Conservation (phyloP, 2,113 vertebrate genomes). For the Mus spicilegus region DNA sequence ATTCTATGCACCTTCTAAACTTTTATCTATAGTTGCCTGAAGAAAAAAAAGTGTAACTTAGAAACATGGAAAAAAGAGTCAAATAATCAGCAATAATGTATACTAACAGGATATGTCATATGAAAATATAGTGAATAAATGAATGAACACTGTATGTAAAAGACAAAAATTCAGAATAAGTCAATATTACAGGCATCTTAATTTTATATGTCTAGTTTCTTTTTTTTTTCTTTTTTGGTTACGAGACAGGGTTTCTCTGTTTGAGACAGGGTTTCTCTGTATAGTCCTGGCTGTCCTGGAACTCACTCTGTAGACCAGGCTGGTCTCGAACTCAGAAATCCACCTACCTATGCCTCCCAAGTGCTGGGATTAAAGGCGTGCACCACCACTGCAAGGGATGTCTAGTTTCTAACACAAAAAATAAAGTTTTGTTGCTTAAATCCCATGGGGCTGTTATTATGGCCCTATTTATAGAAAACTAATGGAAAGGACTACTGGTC, state of each 20-base stretch:
- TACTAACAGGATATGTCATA: not conserved
- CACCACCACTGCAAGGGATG: not conserved
- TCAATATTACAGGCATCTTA: not conserved
- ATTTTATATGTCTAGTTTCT: not conserved
- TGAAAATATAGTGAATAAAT: not conserved
- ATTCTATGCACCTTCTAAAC: fast-evolving
- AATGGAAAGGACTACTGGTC: not conserved
- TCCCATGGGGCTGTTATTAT: not conserved
- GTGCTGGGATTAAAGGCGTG: no score
- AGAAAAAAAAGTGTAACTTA: not conserved
- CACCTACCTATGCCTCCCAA: no score
- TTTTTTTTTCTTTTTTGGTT: no score
- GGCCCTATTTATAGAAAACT: not conserved
- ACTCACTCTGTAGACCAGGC: no score
- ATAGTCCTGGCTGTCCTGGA: no score
- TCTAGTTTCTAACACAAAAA: not conserved
- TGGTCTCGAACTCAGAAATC: no score
- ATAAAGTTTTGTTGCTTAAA: not conserved
- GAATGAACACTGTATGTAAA: not conserved
- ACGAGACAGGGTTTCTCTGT: no score
- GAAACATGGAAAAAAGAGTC: not conserved
- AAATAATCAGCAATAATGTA: not conserved
- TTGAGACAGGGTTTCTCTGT: no score
- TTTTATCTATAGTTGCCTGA: not conserved
- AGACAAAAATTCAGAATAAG: not conserved